Base-by-base conservation (phyloP, 2,797 vertebrate genomes). In the Intellagama lesueurii region DNA sequence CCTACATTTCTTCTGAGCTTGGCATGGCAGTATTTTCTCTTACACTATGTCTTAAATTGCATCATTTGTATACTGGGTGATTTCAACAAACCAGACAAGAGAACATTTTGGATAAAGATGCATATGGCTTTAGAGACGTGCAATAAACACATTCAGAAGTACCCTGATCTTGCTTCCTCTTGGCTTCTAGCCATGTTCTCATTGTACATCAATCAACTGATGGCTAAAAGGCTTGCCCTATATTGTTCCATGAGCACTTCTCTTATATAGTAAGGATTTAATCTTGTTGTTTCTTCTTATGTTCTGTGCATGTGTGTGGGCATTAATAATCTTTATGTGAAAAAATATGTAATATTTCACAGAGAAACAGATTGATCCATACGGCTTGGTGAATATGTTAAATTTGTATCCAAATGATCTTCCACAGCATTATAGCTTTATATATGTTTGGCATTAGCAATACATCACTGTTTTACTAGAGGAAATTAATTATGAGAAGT, bases 401-500 rank as follows among this genome's bases (percentile, higher is more conserved):
- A 56, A 35, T 83, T 91, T 88, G 47, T 9, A 76, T 72, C 88
- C 70, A 40, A 30, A 64, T 24, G 87, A 49, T 28, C 52, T 26
- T 87, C 88, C 11, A 32, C 80, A 89, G 11, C 26, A 77, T 24
- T 87, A 60, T 83, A 83, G 52, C 44, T 87, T 77, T 44, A 72
- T 79, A 85, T 47, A 81, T 89, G 69, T 73, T 22, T 91, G 26
- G 64, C 72, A 91, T 26, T 73, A 88, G 26, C 0, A 52, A 14
- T 76, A 14, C 28, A 52, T 49, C 56, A 40, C 64, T 26, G 40
- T 68, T 95, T 93, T 83, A 72, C 28, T 87, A 88, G 5, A 40
- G 35, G 90, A 93, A 91, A 2, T n/a, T 87, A 28, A 85, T 60
- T 88, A 60, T 73, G 85, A 0, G 81, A 93, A 91, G 66, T 73